phyloP scores from a whole-genome alignment of 2,888 invertebrate genomes.

The Lithophane semibrunnea region DNA sequence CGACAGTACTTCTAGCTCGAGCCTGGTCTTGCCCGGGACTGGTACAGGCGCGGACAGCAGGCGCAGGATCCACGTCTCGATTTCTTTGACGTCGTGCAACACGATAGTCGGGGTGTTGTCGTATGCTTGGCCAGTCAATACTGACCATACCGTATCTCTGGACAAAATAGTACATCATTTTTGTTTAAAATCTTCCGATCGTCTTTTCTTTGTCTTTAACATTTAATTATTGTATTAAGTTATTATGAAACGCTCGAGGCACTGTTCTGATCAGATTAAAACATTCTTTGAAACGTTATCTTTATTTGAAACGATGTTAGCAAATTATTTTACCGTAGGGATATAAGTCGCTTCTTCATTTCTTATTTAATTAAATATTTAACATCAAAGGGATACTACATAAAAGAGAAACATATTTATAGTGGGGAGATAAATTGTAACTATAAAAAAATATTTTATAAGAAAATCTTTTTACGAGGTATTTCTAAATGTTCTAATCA shows the following conservation, averaged over 20 bases:
- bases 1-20: constrained; percentile 95
- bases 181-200: neutral
- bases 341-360: constrained; percentile 28
- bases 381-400: constrained; percentile 32
- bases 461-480: neutral
- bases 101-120: constrained; percentile 96
- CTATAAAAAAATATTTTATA: constrained; percentile 1
- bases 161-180: constrained; percentile 23
- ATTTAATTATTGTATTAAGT: neutral
- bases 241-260: constrained; percentile 15
- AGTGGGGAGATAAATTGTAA: constrained; percentile 21
- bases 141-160: constrained; percentile 99
- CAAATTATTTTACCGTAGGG: neutral
- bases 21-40: constrained; percentile 98
- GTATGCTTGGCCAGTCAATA: constrained; percentile 95
- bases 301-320: constrained; percentile 3
- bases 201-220: neutral
- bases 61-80: constrained; percentile 99
- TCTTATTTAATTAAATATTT: constrained; percentile 20
- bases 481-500: neutral
- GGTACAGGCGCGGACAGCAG: constrained; percentile 99
- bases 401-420: constrained; percentile 13
- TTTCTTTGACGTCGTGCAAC: constrained; percentile 98
- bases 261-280: no score
- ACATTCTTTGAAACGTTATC: neutral